Conservation (phyloP, 2,113 vertebrate species). For the Sclerurus mexicanus region DNA sequence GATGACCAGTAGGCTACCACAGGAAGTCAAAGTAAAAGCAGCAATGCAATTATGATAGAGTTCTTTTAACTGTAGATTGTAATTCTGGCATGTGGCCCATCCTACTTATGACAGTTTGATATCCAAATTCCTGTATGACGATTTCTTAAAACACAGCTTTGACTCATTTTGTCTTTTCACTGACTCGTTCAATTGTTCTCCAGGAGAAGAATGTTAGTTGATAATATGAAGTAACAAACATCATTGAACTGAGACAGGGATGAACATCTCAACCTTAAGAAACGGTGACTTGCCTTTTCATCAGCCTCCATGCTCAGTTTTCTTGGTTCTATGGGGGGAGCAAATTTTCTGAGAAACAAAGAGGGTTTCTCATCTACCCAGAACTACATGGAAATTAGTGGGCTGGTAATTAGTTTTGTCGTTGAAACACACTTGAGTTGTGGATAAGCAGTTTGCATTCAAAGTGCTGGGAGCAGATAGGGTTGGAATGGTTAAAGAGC, state of each 20-base stretch:
- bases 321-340: not conserved
- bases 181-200: not conserved
- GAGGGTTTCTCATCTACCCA: not conserved
- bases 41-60: rapidly evolving
- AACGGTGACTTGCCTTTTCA: not conserved
- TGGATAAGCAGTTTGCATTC: not conserved
- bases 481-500: not conserved
- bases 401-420: not conserved
- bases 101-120: not conserved
- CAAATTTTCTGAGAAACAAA: not conserved
- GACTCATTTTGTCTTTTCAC: not conserved
- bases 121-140: not conserved
- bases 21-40: not conserved
- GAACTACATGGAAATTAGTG: not conserved
- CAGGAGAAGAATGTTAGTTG: not conserved
- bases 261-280: not conserved
- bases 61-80: not conserved
- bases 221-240: not conserved
- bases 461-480: not conserved
- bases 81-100: not conserved
- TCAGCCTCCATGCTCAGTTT: not conserved
- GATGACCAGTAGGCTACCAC: not conserved
- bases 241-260: not conserved
- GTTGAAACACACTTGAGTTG: not conserved
- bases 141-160: not conserved